Evolutionary conservation across 2,113 vertebrate species (phyloP).

Genomic region (Ahaetulla prasina): DNA sequence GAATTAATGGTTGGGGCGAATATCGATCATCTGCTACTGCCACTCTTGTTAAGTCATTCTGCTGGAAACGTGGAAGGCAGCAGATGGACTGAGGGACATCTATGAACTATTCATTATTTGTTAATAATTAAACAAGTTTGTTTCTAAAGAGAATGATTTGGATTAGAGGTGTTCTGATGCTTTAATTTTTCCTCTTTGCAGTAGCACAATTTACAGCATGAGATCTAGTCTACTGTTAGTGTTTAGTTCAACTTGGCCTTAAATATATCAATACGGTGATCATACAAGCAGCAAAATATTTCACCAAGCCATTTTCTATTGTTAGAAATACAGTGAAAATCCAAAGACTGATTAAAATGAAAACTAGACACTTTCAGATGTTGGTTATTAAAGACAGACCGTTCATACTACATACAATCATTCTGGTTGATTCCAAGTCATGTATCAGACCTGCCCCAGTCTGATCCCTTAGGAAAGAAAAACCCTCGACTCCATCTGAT

Average conservation of each 20-base stretch:
- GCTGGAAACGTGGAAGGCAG: background rate
- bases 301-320: background rate
- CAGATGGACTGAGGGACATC: background rate
- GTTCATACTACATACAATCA: too few relatives aligned
- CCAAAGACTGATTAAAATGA: background rate
- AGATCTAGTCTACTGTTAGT: background rate
- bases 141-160: background rate
- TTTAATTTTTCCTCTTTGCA: background rate
- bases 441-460: background rate
- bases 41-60: background rate
- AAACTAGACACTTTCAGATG: background rate
- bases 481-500: background rate
- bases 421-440: background rate
- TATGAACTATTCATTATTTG: background rate
- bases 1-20: background rate
- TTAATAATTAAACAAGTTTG: slow-evolving; percentile 10
- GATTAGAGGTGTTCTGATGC: background rate
- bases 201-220: background rate
- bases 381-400: background rate
- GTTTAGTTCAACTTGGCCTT: background rate
- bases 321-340: background rate
- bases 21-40: slow-evolving; percentile 2
- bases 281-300: background rate
- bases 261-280: background rate
- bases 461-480: background rate